Base-by-base conservation (phyloP, 37 sponge, comb jelly and placozoan genomes). In the Agelas oroides region DNA sequence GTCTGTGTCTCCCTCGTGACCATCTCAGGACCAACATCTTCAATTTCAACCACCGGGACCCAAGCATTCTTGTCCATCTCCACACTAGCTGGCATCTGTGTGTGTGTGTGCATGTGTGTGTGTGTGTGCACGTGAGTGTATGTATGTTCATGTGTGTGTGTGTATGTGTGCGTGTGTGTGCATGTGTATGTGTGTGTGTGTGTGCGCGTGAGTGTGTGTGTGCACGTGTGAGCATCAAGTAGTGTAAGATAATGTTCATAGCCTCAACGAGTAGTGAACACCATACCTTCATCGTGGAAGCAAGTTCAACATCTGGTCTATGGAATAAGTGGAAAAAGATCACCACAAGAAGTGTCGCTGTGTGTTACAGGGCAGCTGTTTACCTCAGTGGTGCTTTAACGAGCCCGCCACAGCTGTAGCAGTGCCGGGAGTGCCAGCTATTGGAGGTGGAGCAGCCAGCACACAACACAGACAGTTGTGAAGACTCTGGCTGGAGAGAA, bases 1-100 rank as follows among this genome's bases (percentile, higher is more conserved):
- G 95, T 95, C 71, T 95, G 95, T 2, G 84, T 85, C 18, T 69
- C 73, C n/a, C 23, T 58, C 3, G 76, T 63, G 53, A 58, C 68
- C 36, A 74, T n/a, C 41, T 77, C 73, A 25, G 89, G 89, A 24
- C 65, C 40, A 1, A 71, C 75, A 32, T 73, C 70, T 8, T n/a
- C 72, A 18, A 79, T 79, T 5, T 83, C 80, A 13, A 81, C 64
- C 3, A 92, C 76, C 19, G 92, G 92, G 21, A 84, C 41, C 88
- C 87, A 87, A 17, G 16, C 75, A 60, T 79, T 61, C 59, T 39
- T 64, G 37, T 73, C 87, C 55, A 78, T 24, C 65, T 77, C 78
- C n/a, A 54, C 74, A 52, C 59, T 60, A 6, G 40, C 69, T 37
- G 89, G 89, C 70, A 77, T 89, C 89, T 89, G 46, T 46, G 46